These are phyloP conservation scores for Heliconius eleuchia DNA, from an alignment of 1,140 invertebrate genomes.

Conservation along the genomic window DNA sequence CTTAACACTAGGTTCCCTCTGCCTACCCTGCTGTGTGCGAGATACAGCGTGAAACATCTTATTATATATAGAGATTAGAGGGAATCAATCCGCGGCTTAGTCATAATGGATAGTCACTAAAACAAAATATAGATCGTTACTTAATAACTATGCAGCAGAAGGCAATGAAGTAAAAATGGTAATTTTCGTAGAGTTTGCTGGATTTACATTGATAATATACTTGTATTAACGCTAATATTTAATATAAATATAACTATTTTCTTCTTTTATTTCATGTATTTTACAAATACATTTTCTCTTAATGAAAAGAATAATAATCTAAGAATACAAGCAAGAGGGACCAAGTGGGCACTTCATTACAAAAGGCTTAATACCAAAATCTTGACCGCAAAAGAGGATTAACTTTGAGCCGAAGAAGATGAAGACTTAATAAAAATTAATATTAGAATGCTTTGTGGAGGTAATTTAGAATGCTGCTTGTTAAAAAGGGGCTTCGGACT, in stretches of 20 bases:
- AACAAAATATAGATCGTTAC: no score
- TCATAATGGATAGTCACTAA: no score
- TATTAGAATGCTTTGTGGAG: conserved; percentile 2
- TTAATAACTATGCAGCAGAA: no score
- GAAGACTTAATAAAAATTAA: conserved; percentile 21
- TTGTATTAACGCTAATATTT: not conserved
- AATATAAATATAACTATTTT: not conserved
- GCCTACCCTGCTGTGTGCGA: no score
- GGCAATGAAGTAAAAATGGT: no score
- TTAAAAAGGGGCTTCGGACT: conserved; percentile 5
- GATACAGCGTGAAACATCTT: no score
- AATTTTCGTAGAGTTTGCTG: no score
- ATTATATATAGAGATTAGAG: no score
- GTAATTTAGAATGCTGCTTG: not conserved
- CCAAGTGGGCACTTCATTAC: conserved; percentile 65
- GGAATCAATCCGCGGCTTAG: no score
- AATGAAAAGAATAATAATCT: conserved; percentile 24
- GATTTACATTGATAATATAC: not conserved
- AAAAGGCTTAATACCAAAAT: conserved; percentile 68
- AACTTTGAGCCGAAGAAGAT: conserved; percentile 43
- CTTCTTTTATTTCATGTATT: conserved; percentile 11
- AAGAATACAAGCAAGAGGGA: conserved; percentile 48
- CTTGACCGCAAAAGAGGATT: conserved; percentile 57
- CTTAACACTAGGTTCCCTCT: no score
- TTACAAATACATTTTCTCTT: conserved; percentile 3